Conservation (phyloP, 1,140 invertebrate species). For the Trachymyrmex cornetzi region DNA sequence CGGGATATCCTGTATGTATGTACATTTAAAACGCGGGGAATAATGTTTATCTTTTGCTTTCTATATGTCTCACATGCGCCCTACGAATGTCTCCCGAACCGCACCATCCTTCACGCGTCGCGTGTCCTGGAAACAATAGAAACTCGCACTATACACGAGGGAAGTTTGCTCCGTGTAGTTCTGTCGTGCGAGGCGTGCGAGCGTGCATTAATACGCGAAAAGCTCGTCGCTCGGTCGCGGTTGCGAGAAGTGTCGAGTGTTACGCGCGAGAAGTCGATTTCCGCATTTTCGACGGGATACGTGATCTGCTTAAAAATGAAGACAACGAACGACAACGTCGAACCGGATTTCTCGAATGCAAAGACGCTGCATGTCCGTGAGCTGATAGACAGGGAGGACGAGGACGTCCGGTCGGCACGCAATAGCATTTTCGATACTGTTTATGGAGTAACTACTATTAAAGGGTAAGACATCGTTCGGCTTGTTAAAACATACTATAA, state of each 20-base stretch:
- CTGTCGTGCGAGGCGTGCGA: slow-evolving; percentile 19
- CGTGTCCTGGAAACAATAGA: slow-evolving; percentile 51
- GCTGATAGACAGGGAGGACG: slow-evolving; percentile 36
- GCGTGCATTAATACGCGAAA: slow-evolving; percentile 54
- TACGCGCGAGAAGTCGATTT: slow-evolving; percentile 24
- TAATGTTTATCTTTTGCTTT: slow-evolving; percentile 19
- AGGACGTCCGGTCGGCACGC: slow-evolving; percentile 18
- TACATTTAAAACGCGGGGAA: neutral
- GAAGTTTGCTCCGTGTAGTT: slow-evolving; percentile 50
- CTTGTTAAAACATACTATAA: neutral
- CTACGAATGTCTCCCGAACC: slow-evolving; percentile 34
- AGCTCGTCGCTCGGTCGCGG: slow-evolving; percentile 25
- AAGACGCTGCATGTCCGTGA: slow-evolving; percentile 62
- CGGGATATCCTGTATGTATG: neutral
- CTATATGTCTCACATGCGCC: slow-evolving; percentile 40
- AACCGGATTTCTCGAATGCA: slow-evolving; percentile 68
- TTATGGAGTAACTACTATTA: slow-evolving; percentile 61
- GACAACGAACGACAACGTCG: slow-evolving; percentile 26
- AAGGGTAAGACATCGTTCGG: slow-evolving; percentile 53
- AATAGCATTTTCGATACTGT: slow-evolving; percentile 54
- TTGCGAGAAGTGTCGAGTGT: neutral
- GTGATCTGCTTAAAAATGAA: slow-evolving; percentile 3
- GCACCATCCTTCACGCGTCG: slow-evolving; percentile 36
- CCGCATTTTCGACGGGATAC: slow-evolving; percentile 9
- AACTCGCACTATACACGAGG: slow-evolving; percentile 26